A percentile compares a stretch with the other conserved stretches of the same genome.
Conservation (phyloP, 2,888 invertebrate genomes). For the Mamestra brassicae region DNA sequence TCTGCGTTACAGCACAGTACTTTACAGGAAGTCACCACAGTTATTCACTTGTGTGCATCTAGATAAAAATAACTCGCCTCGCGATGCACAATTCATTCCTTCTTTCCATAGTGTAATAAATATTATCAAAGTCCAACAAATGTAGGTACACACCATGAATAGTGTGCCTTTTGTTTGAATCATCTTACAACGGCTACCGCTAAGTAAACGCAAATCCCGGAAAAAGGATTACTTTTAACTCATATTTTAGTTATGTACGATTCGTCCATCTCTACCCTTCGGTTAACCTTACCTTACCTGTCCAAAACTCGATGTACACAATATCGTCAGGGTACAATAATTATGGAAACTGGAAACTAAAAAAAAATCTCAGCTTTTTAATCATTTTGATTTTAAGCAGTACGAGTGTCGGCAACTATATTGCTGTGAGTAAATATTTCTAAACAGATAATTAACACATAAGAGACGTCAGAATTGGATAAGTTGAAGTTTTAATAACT, state of each 20-base stretch:
- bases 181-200: neutral
- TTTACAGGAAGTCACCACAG: slow-evolving; percentile 17
- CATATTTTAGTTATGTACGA: neutral
- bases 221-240: neutral
- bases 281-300: neutral
- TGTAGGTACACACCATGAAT: neutral
- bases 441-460: slow-evolving; percentile 4
- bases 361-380: slow-evolving; percentile 10
- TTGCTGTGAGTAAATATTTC: slow-evolving; percentile 34
- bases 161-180: neutral
- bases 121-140: neutral
- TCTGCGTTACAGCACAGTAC: slow-evolving; percentile 11
- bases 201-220: neutral
- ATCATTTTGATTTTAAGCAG: neutral
- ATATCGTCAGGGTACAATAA: neutral
- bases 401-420: slow-evolving; percentile 23
- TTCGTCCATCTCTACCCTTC: neutral
- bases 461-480: neutral
- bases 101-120: neutral
- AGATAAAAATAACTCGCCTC: slow-evolving; percentile 2
- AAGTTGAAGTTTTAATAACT: neutral
- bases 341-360: neutral
- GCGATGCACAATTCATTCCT: slow-evolving; percentile 2
- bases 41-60: slow-evolving; percentile 24
- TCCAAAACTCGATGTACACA: neutral